phyloP scores from a whole-genome alignment of 2,797 vertebrate genomes.

The Helicolenus hilgendorfi region DNA sequence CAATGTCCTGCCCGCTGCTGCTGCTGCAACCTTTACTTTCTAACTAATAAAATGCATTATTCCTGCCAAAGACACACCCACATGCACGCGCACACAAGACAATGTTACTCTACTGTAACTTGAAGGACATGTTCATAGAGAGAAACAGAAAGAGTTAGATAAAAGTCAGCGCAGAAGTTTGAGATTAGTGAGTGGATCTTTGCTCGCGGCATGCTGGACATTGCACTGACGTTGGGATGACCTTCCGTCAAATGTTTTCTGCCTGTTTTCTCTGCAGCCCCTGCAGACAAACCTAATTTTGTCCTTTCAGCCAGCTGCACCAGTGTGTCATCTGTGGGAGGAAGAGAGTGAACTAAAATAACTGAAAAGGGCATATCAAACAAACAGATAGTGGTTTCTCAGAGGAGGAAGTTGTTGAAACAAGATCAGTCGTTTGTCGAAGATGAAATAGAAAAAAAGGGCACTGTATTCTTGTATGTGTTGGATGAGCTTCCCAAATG shows the following conservation, averaged over 20 bases:
- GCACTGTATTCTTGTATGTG: not conserved
- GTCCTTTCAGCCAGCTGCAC: constrained; percentile 63
- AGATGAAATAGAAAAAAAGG: not conserved
- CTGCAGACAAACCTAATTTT: constrained; percentile 68
- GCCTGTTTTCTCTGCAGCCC: constrained; percentile 46
- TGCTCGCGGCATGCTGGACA: constrained; percentile 50
- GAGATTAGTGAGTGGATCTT: constrained; percentile 52
- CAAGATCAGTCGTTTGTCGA: not conserved
- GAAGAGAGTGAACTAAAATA: constrained; percentile 45
- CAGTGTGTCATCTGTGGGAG: constrained; percentile 52
- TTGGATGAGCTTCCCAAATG: not conserved
- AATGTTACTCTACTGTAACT: not conserved
- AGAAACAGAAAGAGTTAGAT: constrained; percentile 24
- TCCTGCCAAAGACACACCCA: not conserved
- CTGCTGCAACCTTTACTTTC: not conserved
- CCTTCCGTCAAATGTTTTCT: constrained; percentile 64
- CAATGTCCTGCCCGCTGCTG: not conserved
- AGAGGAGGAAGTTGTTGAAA: not conserved
- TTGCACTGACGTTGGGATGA: constrained; percentile 51
- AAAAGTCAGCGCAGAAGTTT: constrained; percentile 56
- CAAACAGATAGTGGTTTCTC: not conserved
- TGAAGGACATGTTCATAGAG: constrained; percentile 27
- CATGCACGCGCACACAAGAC: not conserved
- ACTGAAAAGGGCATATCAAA: constrained; percentile 24
- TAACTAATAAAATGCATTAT: not conserved